Evolutionary conservation across 2,888 invertebrate species (phyloP).

Genomic region (Germaria angustata): DNA sequence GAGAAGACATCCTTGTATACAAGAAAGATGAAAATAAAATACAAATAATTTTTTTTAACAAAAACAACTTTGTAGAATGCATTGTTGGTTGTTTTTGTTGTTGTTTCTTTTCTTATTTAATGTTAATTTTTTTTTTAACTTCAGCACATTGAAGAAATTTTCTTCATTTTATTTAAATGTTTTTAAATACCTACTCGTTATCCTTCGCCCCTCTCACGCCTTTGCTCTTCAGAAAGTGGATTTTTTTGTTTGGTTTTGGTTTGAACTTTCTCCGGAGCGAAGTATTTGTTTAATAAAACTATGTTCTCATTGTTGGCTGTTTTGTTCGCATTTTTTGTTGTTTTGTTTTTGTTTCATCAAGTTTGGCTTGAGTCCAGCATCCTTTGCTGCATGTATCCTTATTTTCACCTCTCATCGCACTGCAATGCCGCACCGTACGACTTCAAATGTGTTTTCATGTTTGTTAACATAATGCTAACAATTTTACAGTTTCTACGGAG

Average conservation of each 20-base stretch:
- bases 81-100: background rate
- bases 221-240: background rate
- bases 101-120: background rate
- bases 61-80: constrained; percentile 8
- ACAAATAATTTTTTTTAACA: background rate
- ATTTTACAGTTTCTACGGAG: constrained; percentile 20
- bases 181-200: constrained; percentile 8
- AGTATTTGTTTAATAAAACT: constrained; percentile 46
- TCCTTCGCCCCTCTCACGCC: background rate
- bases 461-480: constrained; percentile 58
- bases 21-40: constrained; percentile 40
- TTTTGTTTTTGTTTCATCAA: constrained; percentile 13
- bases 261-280: constrained; percentile 35
- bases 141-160: constrained; percentile 26
- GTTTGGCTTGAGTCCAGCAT: constrained; percentile 59
- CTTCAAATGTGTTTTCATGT: constrained; percentile 40
- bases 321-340: constrained; percentile 3
- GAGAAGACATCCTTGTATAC: constrained; percentile 45
- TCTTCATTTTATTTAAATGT: constrained; percentile 32
- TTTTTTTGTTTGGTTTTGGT: background rate
- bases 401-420: background rate
- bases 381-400: constrained; percentile 36
- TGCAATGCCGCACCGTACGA: background rate
- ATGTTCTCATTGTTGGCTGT: constrained; percentile 42
- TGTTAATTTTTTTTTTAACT: constrained; percentile 1